Conservation (phyloP, 2,797 vertebrate genomes). For the Avahi laniger region DNA sequence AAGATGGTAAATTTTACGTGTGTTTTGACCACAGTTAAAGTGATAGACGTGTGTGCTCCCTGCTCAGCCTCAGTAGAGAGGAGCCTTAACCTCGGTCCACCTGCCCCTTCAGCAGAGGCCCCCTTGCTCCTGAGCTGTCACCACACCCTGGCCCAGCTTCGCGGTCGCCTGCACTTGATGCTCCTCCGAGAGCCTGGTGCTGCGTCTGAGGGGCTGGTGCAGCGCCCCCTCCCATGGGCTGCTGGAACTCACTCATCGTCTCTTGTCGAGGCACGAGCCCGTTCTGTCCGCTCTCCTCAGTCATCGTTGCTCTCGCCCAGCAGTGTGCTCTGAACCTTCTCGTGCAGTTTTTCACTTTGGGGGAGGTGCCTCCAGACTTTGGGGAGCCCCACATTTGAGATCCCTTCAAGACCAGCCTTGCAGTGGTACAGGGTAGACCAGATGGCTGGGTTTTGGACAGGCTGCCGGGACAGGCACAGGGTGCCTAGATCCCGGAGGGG, state of each 20-base stretch:
- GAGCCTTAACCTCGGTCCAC: too few species aligned
- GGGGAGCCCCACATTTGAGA: not conserved
- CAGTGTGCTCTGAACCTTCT: not conserved
- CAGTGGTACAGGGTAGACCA: accelerated
- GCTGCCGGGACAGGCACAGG: not conserved
- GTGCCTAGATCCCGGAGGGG: not conserved
- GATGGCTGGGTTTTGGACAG: not conserved
- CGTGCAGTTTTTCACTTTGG: not conserved
- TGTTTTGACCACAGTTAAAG: not conserved
- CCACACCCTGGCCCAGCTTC: not conserved
- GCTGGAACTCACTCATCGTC: accelerated
- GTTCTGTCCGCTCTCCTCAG: too few species aligned
- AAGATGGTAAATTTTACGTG: not conserved
- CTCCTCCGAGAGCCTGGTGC: not conserved
- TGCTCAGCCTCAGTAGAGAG: not conserved
- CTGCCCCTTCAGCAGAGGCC: too few species aligned
- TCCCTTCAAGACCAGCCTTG: not conserved
- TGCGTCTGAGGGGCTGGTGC: too few species aligned
- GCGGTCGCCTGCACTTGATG: too few species aligned
- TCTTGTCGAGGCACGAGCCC: not conserved
- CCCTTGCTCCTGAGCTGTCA: not conserved
- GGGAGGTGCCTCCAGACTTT: not conserved
- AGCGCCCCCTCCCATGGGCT: not conserved
- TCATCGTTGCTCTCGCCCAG: not conserved
- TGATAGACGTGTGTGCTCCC: not conserved